Base-by-base conservation (phyloP, 2,888 invertebrate genomes). In the Rhingia campestris region DNA sequence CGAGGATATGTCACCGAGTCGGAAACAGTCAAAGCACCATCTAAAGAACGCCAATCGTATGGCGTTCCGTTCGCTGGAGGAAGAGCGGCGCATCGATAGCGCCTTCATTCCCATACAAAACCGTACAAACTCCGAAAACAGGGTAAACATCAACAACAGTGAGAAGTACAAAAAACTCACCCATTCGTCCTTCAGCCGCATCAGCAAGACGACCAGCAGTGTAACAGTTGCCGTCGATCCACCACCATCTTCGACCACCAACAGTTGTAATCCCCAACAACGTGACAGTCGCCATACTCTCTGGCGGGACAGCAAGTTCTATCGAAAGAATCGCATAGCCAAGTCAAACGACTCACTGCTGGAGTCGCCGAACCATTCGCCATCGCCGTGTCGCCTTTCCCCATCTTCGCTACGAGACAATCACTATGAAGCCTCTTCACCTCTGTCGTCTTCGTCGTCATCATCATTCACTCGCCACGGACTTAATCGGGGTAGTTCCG, bases 101-200 rank as follows among this genome's bases (percentile, higher is more conserved):
- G 91, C 91, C 49, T 91, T 91, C 64, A 89, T 90, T 87, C 91
- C 91, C 35, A 91, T 91, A 70, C 87, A 88, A 37, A 90, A 91
- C 86, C 90, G 91, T 81, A 91, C 91, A 33, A 90, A 89, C 80
- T 91, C 91, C 43, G 91, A 91, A 86, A 90, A 91, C 88, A 89
- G 90, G 58, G 90, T 91, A 58, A 90, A 90, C 72, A 89, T 89
- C 86, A 91, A 91, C 82, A 91, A 91, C 77, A 90, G 88, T 58
- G 91, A 91, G 80, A 91, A 91, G 85, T 91, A 91, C 81, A 91
- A 91, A 72, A 91, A 91, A 81, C 87, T 91, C 6, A 91, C 91
- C 3, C 91, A 91, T 58, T 89, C 91, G 64, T 91, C 91, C 7
- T 91, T 91, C 64, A 80, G 80, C 37, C 89, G 91, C 86, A 91